A percentile compares a stretch with the other conserved stretches of the same genome.
These are phyloP conservation scores for Brachionus sp. DNA, from an alignment of 1,140 invertebrate species.

Conservation along the genomic window DNA sequence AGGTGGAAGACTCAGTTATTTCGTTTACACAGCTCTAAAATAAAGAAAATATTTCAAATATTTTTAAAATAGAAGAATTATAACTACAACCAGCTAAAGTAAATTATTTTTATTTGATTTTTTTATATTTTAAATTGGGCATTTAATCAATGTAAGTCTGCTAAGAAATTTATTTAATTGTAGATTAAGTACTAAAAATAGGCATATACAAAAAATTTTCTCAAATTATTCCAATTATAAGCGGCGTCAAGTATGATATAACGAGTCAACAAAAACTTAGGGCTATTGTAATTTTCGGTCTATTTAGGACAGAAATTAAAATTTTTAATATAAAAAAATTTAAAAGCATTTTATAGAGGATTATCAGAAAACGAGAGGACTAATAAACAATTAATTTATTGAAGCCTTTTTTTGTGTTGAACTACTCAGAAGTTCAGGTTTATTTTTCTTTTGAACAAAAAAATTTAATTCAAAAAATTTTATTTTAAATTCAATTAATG, in stretches of 20 bases:
- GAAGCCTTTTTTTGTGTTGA: not conserved
- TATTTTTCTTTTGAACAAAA: not conserved
- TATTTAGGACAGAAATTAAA: not conserved
- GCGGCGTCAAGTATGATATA: not conserved
- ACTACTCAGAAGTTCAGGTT: not conserved
- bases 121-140: not conserved
- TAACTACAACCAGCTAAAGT: not conserved
- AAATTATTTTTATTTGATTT: not conserved
- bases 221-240: not conserved
- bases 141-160: not conserved
- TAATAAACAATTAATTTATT: slow-evolving; percentile 13
- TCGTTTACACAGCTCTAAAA: not conserved
- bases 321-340: not conserved
- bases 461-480: not conserved
- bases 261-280: not conserved
- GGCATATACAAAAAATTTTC: not conserved
- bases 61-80: not conserved
- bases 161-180: slow-evolving; percentile 6
- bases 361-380: slow-evolving; percentile 1
- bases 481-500: not conserved
- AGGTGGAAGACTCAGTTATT: not conserved
- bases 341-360: not conserved
- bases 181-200: not conserved
- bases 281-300: not conserved
- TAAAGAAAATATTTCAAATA: not conserved